Evolutionary conservation across 2,113 vertebrate genomes (phyloP), one percentile per base, ranked within the genome.

Genomic region (Aphelocoma coerulescens): DNA sequence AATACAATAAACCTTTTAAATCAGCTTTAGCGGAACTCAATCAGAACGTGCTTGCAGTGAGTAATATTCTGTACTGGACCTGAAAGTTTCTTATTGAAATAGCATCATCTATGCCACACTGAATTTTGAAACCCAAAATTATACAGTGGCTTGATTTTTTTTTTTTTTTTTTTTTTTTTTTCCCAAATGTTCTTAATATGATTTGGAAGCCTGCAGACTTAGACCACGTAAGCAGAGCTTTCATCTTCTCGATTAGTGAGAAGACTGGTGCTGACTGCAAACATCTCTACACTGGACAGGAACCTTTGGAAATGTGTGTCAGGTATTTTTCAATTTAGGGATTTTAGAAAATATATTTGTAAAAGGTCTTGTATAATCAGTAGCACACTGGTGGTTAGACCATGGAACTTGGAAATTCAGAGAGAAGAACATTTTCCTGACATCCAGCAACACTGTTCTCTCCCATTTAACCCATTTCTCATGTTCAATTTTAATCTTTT

Each of bases 1-100:
- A 95, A 92, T 92, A 71, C 65, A 95, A 85, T 92, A 93, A 96
- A 91, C 58, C 88, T 92, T 97, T 88, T 81, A 89, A 96, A 96
- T 93, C 88, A 95, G 93, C 88, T 96, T 90, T 96, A 92, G 90
- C 62, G 86, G 85, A 95, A 78, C 41, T 72, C 84, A 95, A 78
- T 93, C 68, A 92, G 89, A 95, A 93, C 3, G 18, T 89, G 37
- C 66, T 93, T 85, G 88, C 32, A 83, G 49, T 58, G 65, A 92
- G 66, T 72, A 95, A 88, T 82, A 68, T 46, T 79, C 71, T 65
- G 27, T 9, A 51, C 14, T 21, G 46, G 46, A 82, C 66, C 46
- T 85, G 74, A 32, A 88, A 91, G 78, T 62, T 62, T 16, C 61
- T 74, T 90, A 52, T 23, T 77, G 41, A 66, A 93, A 79, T 30